phyloP scores from a whole-genome alignment of 1,140 invertebrate species.

The Eupristina koningsbergeri region DNA sequence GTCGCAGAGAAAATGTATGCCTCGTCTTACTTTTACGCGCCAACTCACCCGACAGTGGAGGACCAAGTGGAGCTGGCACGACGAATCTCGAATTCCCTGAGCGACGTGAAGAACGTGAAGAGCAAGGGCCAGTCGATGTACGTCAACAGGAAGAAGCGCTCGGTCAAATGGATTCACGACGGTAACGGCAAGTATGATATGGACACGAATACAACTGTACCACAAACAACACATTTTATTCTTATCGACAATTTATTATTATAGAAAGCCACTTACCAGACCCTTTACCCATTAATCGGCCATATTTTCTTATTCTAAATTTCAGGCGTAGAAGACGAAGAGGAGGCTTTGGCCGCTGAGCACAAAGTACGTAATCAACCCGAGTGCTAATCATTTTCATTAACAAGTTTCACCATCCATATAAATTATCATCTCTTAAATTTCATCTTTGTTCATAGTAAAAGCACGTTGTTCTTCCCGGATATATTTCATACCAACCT shows the following conservation, averaged over 20 bases:
- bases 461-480: too few relatives aligned
- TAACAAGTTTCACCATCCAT: too few relatives aligned
- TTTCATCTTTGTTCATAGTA: too few relatives aligned
- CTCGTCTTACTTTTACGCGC: conserved; percentile 94
- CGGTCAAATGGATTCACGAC: conserved; percentile 95
- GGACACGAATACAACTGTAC: conserved; percentile 17
- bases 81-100: conserved; percentile 92
- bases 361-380: conserved; percentile 62
- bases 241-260: neutral
- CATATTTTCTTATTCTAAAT: conserved; percentile 31
- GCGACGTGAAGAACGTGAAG: conserved; percentile 90
- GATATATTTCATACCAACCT: too few relatives aligned
- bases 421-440: too few relatives aligned
- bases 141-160: conserved; percentile 92
- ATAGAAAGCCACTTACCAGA: neutral
- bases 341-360: conserved; percentile 60
- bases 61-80: conserved; percentile 94
- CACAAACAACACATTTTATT: conserved; percentile 25
- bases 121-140: conserved; percentile 97
- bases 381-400: too few relatives aligned
- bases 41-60: conserved; percentile 92
- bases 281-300: neutral
- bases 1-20: conserved; percentile 91
- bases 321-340: conserved; percentile 65
- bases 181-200: conserved; percentile 77